Evolutionary conservation across 2,797 vertebrate genomes (phyloP).

Genomic region (Labeo calbasu): DNA sequence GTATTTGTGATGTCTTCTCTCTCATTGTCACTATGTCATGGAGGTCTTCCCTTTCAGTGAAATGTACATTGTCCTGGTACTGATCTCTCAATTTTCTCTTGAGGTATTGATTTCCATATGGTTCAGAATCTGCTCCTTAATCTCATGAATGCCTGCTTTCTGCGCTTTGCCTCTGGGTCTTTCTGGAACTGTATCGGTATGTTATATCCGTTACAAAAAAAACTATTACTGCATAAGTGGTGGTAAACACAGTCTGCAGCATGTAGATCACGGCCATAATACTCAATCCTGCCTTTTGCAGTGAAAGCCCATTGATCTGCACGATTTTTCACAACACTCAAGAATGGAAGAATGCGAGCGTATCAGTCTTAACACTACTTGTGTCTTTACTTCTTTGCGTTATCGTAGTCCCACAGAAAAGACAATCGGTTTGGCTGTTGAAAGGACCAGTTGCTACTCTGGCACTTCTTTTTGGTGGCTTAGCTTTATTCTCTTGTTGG

Average conservation of each 20-base stretch:
- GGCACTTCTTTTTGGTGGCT: not conserved
- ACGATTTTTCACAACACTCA: not conserved
- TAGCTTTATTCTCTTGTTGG: not conserved
- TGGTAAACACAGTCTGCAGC: conserved; percentile 23
- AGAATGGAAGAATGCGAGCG: not conserved
- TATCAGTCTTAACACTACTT: not conserved
- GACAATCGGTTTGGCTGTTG: not conserved
- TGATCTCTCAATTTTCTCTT: not conserved
- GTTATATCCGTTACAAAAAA: not conserved
- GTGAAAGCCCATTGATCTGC: conserved; percentile 1
- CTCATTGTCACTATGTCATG: not conserved
- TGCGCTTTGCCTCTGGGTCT: not conserved
- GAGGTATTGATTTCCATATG: conserved; percentile 24
- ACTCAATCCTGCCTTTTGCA: not conserved
- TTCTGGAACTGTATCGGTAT: not conserved
- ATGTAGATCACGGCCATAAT: conserved; percentile 19
- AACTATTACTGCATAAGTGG: not conserved
- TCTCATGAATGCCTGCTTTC: not conserved
- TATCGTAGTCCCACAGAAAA: not conserved
- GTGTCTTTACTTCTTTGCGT: not conserved
- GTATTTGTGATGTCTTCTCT: not conserved
- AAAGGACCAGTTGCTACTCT: not conserved
- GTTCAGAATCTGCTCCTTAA: conserved; percentile 33
- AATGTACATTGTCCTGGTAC: not conserved
- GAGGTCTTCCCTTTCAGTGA: not conserved